A percentile compares a stretch with the other conserved stretches of the same genome.
phyloP scores from a whole-genome alignment of 2,113 vertebrate genomes.

The Forbesichthys agassizii region DNA sequence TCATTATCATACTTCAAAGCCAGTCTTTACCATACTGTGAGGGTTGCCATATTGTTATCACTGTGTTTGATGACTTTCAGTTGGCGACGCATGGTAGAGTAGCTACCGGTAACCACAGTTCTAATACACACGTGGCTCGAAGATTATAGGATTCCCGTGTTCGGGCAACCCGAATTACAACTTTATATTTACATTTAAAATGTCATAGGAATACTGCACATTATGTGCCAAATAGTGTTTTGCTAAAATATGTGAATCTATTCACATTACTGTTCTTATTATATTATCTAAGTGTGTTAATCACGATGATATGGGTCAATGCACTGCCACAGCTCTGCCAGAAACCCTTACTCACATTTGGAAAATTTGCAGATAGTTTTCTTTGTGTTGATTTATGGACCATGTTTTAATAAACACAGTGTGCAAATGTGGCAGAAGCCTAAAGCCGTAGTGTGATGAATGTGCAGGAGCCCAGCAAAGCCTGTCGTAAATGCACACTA shows the following conservation, averaged over 20 bases:
- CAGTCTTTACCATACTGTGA: too few species aligned
- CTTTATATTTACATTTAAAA: too few species aligned
- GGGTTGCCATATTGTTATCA: too few species aligned
- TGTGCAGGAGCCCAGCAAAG: constrained; percentile 21
- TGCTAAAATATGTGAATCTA: background rate
- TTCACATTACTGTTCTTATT: background rate
- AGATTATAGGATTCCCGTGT: too few species aligned
- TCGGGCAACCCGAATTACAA: too few species aligned
- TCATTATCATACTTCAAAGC: too few species aligned
- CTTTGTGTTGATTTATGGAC: constrained; percentile 15
- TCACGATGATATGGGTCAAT: constrained; percentile 7
- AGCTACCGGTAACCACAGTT: too few species aligned
- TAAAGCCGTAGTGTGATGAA: constrained; percentile 45
- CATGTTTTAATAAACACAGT: constrained; percentile 56
- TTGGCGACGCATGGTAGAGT: too few species aligned
- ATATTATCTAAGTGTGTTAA: constrained; percentile 17
- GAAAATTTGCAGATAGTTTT: constrained; percentile 50
- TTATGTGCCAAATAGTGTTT: too few species aligned
- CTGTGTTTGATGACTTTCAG: too few species aligned
- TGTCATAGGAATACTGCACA: too few species aligned
- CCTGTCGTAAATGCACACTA: constrained; percentile 24
- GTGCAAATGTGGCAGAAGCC: constrained; percentile 16
- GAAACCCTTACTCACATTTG: constrained; percentile 29
- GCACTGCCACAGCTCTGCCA: constrained; percentile 14
- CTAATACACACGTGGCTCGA: too few species aligned